Base-by-base conservation (phyloP, 2,888 invertebrate genomes). In the Dusona sp. region DNA sequence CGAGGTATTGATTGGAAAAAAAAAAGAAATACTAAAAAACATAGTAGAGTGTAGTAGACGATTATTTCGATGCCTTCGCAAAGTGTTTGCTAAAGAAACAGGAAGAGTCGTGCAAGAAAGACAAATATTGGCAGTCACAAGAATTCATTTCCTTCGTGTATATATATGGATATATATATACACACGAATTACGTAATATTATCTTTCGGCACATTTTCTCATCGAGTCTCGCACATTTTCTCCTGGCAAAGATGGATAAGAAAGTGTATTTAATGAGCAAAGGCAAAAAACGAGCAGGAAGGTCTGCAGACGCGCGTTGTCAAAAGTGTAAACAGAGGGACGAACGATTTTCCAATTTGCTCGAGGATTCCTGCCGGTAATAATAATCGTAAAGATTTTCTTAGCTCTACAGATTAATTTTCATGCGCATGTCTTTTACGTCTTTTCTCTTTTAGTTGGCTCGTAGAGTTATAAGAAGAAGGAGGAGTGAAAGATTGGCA, bases 101-200 rank as follows among this genome's bases (percentile, higher is more conserved):
- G 51, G 67, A 36, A 78, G 51, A 22, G 51, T 78, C 67, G 67
- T 48, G 51, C 25, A 51, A 25, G 67, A 67, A 65, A 51, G 22
- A 67, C 78, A 78, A 78, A 78, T 78, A 78, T 78, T 78, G 67
- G n/a, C 29, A 25, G 33, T 48, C 77, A n/a, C 45, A 22, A 77
- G 65, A 77, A 65, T 77, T 65, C 45, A 77, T 77, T 77, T 77
- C 33, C 29, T 65, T 13, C 77, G 16, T 73, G 33, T 22, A 72
- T 45, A 70, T 45, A 74, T 38, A 38, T 57, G 61, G 54, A 72
- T 67, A 78, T 11, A 67, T 29, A 77, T 51, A 45, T 16, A 54
- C 36, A 38, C 29, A 67, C 25, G 19, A 13, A 78, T 51, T 33
- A 65, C 25, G 22, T 65, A 22, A 22, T 54, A 48, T 3, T 19